These are phyloP conservation scores for Stylophora pistillata DNA, from an alignment of 64 coral and sea anemone species.

Conservation along the genomic window DNA sequence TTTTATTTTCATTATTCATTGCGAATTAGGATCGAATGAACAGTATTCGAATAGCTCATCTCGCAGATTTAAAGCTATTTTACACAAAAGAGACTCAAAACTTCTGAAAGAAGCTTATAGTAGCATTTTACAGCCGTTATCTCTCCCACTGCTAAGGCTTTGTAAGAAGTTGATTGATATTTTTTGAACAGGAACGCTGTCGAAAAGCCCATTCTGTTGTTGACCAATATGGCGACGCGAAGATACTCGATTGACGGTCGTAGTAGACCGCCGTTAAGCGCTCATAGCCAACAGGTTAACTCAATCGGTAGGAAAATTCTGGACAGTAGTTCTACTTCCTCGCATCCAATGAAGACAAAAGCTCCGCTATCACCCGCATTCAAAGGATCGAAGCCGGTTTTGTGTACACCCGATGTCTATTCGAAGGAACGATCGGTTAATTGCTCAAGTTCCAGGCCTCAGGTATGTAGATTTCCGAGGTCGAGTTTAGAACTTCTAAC, in stretches of 20 bases:
- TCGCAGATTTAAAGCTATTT: background rate
- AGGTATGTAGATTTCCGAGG: background rate
- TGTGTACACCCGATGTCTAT: constrained; percentile 39
- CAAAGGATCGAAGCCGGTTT: background rate
- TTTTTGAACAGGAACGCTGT: background rate
- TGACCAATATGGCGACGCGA: constrained; percentile 65
- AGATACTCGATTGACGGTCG: constrained; percentile 17
- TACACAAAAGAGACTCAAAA: background rate
- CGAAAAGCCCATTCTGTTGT: background rate
- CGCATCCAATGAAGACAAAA: background rate
- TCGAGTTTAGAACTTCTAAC: background rate
- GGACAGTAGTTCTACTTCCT: background rate
- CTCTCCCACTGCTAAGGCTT: background rate
- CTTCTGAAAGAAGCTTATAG: background rate
- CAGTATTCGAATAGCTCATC: background rate
- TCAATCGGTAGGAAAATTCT: constrained; percentile 28
- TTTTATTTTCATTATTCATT: constrained; percentile 25
- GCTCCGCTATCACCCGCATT: background rate
- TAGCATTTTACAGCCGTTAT: background rate
- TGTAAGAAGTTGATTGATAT: background rate
- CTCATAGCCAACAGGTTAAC: constrained; percentile 45
- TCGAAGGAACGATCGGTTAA: constrained; percentile 37
- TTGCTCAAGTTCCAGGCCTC: constrained; percentile 2
- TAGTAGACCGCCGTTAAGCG: constrained; percentile 40
- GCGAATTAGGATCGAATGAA: background rate